Evolutionary conservation across 2,113 vertebrate genomes (phyloP), one percentile per base, ranked within the genome.

Genomic region (Uria lomvia): DNA sequence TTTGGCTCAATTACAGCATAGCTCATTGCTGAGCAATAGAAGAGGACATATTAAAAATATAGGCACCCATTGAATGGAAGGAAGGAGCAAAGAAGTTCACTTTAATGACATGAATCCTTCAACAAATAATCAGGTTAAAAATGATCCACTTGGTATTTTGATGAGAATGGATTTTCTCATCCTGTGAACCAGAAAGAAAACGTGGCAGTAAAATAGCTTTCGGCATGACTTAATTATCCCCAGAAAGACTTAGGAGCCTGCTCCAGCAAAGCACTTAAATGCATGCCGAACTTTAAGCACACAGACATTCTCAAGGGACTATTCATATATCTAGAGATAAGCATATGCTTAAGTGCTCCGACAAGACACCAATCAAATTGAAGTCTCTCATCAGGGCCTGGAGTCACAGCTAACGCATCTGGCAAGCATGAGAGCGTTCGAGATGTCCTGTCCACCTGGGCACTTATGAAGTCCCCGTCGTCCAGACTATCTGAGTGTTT

Each of bases 101-200:
- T 77, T 68, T 77, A 50, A 68, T 63, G 88, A 93, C 80, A 34
- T 16, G 83, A 91, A 81, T 95, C 89, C 86, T 94, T 94, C 95
- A 95, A 93, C 87, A 96, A 96, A 97, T 96, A 96, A 97, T 95
- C 96, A 95, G 62, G 94, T 95, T 96, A 88, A 95, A 96, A 96
- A 96, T 96, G 24, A 96, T 96, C 95, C 87, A 95, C 86, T 95
- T 91, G 80, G 93, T 96, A 88, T 92, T 96, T 95, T 97, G 96
- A 97, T 96, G 88, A 97, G 93, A 97, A 97, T 94, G 95, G 94
- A 98, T 97, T 98, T 96, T 97, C 97, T 97, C 97, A 97, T 97
- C 95, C 96, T 86, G 91, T 96, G 94, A 97, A 98, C 94, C 96
- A 97, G 95, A 97, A 95, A 95, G 96, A 96, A 96, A 97, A 93